Evolutionary conservation across 2,888 invertebrate genomes (phyloP).

Genomic region (Glaucopsyche alexis): DNA sequence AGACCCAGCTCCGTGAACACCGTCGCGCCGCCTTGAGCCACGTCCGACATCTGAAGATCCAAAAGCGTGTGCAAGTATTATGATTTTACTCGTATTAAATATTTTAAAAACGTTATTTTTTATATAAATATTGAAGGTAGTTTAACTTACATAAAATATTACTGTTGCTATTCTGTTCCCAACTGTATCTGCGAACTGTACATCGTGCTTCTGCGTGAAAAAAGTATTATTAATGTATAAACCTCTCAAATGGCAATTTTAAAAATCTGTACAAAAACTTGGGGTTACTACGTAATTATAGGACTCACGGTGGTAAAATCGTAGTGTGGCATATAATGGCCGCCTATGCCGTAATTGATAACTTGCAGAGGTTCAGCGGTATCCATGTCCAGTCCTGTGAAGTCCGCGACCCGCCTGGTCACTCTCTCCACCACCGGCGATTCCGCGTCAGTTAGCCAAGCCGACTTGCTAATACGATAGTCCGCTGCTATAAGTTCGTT

Average conservation of each 20-base stretch:
- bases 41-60: constrained; percentile 92
- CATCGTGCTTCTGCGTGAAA: constrained; percentile 72
- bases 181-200: constrained; percentile 91
- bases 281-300: background rate
- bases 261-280: too few species aligned
- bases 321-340: constrained; percentile 34
- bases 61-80: background rate
- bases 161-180: constrained; percentile 99
- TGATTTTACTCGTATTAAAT: too few species aligned
- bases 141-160: constrained; percentile 92
- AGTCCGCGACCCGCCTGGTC: constrained; percentile 95
- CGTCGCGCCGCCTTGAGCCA: constrained; percentile 97
- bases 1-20: constrained; percentile 95
- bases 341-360: constrained; percentile 37
- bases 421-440: constrained; percentile 90
- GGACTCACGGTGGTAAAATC: constrained; percentile 30
- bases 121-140: too few species aligned
- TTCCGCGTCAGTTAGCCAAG: constrained; percentile 27
- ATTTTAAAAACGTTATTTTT: too few species aligned
- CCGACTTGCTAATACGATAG: constrained; percentile 34
- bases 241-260: too few species aligned
- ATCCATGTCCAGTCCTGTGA: constrained; percentile 92
- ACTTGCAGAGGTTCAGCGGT: constrained; percentile 67
- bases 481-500: background rate
- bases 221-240: background rate